These are phyloP conservation scores for Heliconius hermathena DNA, from an alignment of 1,140 invertebrate species.

Conservation along the genomic window DNA sequence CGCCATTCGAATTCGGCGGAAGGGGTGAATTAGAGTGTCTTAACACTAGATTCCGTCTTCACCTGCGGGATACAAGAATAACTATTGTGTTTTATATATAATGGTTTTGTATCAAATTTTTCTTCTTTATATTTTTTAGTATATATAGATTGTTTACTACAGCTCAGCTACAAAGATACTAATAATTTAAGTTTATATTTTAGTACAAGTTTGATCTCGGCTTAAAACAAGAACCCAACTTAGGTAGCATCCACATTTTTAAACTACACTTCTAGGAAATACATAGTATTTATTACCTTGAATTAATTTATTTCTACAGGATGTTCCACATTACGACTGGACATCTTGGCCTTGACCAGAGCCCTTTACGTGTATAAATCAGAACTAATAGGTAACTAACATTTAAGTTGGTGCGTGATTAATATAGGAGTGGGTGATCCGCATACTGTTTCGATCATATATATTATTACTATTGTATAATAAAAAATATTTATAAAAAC, in stretches of 20 bases:
- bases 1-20: too few relatives aligned
- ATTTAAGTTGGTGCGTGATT: constrained; percentile 25
- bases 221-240: not conserved
- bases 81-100: too few relatives aligned
- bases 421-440: constrained; percentile 24
- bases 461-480: too few relatives aligned
- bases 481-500: too few relatives aligned
- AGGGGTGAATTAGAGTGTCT: too few relatives aligned
- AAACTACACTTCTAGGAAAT: constrained; percentile 16
- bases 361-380: constrained; percentile 38
- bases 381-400: constrained; percentile 32
- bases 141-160: too few relatives aligned
- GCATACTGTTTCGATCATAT: not conserved
- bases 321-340: constrained; percentile 31
- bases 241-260: not conserved
- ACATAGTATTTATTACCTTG: constrained; percentile 11
- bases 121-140: too few relatives aligned
- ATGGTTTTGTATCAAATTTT: too few relatives aligned
- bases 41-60: too few relatives aligned
- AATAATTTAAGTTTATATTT: not conserved
- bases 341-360: constrained; percentile 38
- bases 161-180: not conserved
- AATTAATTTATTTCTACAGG: constrained; percentile 31
- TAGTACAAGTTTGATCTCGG: not conserved
- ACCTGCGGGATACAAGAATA: too few relatives aligned